Evolutionary conservation across 2,888 invertebrate genomes (phyloP), one percentile per base, ranked within the genome.

Genomic region (Drosophila antonietae): DNA sequence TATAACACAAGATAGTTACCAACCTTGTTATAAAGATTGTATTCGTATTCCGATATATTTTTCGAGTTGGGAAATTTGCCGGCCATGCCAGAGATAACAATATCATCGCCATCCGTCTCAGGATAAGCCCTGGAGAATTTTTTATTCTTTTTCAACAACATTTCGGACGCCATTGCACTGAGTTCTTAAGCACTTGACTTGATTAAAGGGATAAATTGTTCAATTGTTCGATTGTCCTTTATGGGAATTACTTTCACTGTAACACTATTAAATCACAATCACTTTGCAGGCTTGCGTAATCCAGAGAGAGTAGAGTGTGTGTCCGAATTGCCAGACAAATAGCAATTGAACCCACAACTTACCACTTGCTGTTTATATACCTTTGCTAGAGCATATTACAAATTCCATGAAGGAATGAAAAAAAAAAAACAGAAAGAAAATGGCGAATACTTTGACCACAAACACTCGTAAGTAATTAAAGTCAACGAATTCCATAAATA

Each of bases 41-140:
- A 93, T 78, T 91, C 92, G 65, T 96, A 95, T 89, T 95, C 94
- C 44, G 93, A 91, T 46, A 95, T 93, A 90, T 94, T 95, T 55
- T 94, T 93, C 0, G 95, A 95, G 81, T 94, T 95, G 1, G 96
- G 96, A 82, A 95, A 95, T 70, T 95, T 91, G 28, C 95, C 95
- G 1, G 95, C 91, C 86, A 95, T 94, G 39, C 95, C 95, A 60
- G 93, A 93, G 55, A 95, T 94, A 12, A 95, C 95, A 65, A 95
- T 92, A 77, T 94, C 93, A 77, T 94, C 94, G 3, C 93, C 94
- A 55, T 92, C 91, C 28, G 91, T 85, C n/a, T 92, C 92, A 2
- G 92, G 90, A 63, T 64, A 86, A n/a, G 88, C 65, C 68, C 92
- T 78, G 0, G 91, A 91, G 61, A 76, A 89, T 61, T 90, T 92